Conservation (phyloP, 2,888 invertebrate species). For the Eumacrocentrus americanus region DNA sequence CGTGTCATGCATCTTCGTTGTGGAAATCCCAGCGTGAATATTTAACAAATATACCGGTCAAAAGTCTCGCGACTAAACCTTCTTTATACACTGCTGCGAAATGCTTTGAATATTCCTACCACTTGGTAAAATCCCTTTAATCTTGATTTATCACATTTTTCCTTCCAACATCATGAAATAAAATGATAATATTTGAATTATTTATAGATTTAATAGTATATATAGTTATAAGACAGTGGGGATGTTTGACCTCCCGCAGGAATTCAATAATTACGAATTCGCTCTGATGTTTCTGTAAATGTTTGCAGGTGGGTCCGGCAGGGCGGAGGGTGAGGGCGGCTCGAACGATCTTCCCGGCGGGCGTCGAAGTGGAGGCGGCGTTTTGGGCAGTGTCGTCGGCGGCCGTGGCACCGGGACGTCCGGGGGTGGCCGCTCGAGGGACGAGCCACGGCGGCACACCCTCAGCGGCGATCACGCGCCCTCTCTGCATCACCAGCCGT, state of each 20-base stretch:
- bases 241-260: no score
- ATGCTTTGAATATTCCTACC: no score
- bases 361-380: conserved; percentile 50
- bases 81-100: no score
- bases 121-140: no score
- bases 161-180: background rate
- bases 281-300: conserved; percentile 6
- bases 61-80: no score
- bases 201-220: background rate
- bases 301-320: conserved; percentile 53
- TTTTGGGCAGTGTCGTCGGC: conserved; percentile 46
- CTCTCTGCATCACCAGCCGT: conserved; percentile 66
- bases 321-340: conserved; percentile 57
- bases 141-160: background rate
- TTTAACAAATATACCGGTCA: no score
- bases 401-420: conserved; percentile 45
- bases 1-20: background rate
- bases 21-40: background rate
- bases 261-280: no score
- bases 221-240: background rate
- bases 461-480: conserved; percentile 76
- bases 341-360: conserved; percentile 54
- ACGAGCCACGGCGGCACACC: conserved; percentile 84
- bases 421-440: conserved; percentile 63
- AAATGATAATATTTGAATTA: background rate